These are phyloP conservation scores for Prolemur simus DNA, from an alignment of 2,113 vertebrate genomes.

Conservation along the genomic window DNA sequence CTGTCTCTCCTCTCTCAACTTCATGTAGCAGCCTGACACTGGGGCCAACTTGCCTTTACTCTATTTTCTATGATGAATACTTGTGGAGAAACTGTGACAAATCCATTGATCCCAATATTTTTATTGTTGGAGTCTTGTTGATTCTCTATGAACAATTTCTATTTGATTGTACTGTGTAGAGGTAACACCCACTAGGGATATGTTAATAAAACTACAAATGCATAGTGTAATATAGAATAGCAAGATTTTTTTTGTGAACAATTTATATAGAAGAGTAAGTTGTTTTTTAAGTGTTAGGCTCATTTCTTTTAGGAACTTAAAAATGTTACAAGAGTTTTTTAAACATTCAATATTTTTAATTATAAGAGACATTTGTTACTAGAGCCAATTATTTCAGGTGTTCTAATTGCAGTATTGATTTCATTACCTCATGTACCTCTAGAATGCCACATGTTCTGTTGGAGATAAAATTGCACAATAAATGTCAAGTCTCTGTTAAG, in stretches of 20 bases:
- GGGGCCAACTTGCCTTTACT: slow-evolving; percentile 86
- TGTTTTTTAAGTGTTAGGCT: slow-evolving; percentile 87
- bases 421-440: slow-evolving; percentile 87
- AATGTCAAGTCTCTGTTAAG: slow-evolving; percentile 83
- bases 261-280: slow-evolving; percentile 87
- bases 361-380: slow-evolving; percentile 88
- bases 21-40: slow-evolving; percentile 78
- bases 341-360: slow-evolving; percentile 89
- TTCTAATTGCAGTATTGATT: slow-evolving; percentile 88
- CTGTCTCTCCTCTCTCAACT: slow-evolving; percentile 76
- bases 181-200: slow-evolving; percentile 82
- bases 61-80: slow-evolving; percentile 87
- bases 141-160: slow-evolving; percentile 86
- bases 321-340: slow-evolving; percentile 85
- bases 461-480: slow-evolving; percentile 87
- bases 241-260: slow-evolving; percentile 83
- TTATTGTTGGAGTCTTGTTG: slow-evolving; percentile 87
- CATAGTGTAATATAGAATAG: slow-evolving; percentile 88
- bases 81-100: slow-evolving; percentile 87
- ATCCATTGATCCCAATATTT: slow-evolving; percentile 86
- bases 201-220: slow-evolving; percentile 82
- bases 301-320: slow-evolving; percentile 86
- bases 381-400: slow-evolving; percentile 85
- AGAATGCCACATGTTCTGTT: slow-evolving; percentile 87
- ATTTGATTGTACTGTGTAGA: slow-evolving; percentile 86